phyloP scores from a whole-genome alignment of 2,888 invertebrate species.

The Pammene aurita region DNA sequence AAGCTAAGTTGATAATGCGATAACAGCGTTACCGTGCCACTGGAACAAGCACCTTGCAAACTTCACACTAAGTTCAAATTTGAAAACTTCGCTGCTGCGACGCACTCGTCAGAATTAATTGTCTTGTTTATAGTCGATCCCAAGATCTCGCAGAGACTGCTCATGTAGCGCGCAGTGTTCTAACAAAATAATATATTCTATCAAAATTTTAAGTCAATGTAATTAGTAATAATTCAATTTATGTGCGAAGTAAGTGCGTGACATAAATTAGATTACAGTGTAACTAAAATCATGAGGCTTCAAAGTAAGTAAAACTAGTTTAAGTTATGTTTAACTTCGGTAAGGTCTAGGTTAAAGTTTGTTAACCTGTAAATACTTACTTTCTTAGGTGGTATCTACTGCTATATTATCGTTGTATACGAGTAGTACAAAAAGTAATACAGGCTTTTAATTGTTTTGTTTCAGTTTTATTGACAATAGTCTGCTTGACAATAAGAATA shows the following conservation, averaged over 20 bases:
- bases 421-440: neutral
- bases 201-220: conserved; percentile 8
- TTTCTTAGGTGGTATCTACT: neutral
- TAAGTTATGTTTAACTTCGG: conserved; percentile 22
- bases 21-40: conserved; percentile 3
- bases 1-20: conserved; percentile 14
- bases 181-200: neutral
- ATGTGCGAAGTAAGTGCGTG: neutral
- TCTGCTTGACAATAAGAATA: conserved; percentile 18
- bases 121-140: conserved; percentile 32
- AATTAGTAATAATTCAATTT: neutral
- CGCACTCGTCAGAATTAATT: conserved; percentile 35
- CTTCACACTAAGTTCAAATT: neutral
- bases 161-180: conserved; percentile 11
- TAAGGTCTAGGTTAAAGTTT: conserved; percentile 18
- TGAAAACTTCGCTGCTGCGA: neutral
- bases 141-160: conserved; percentile 26
- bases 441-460: neutral
- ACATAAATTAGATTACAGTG: neutral
- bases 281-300: conserved; percentile 26
- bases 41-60: conserved; percentile 12
- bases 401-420: neutral
- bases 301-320: conserved; percentile 34
- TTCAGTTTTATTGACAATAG: conserved; percentile 37
- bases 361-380: conserved; percentile 7